Evolutionary conservation across 2,888 invertebrate genomes (phyloP).

Genomic region (Andrena bicolor): DNA sequence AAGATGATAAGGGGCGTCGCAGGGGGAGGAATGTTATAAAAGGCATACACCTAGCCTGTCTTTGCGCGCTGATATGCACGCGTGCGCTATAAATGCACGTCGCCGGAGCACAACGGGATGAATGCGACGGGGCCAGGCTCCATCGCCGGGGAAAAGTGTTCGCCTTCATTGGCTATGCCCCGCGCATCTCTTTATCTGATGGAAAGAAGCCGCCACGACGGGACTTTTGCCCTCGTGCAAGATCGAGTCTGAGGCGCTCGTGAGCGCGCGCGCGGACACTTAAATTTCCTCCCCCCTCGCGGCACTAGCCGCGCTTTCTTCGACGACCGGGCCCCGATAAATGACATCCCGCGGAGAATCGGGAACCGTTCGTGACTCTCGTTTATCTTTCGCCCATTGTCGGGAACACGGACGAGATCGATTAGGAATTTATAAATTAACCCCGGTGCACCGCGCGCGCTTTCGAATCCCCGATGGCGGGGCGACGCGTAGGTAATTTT

Average conservation of each 20-base stretch:
- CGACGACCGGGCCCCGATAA: conserved; percentile 43
- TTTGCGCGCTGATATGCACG: conserved; percentile 52
- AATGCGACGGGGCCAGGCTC: conserved; percentile 52
- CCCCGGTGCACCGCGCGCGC: conserved; percentile 6
- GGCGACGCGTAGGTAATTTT: background rate
- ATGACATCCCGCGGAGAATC: conserved; percentile 36
- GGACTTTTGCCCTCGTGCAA: conserved; percentile 61
- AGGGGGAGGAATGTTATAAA: conserved; percentile 44
- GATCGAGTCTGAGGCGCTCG: conserved; percentile 49
- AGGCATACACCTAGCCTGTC: conserved; percentile 56
- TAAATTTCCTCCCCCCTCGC: conserved; percentile 30
- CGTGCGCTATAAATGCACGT: conserved; percentile 40
- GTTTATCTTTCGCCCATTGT: conserved; percentile 24
- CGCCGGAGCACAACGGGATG: conserved; percentile 57
- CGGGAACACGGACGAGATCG: conserved; percentile 14
- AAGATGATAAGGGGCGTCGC: conserved; percentile 51
- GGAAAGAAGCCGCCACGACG: conserved; percentile 75
- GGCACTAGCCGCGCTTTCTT: conserved; percentile 64
- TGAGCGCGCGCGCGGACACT: conserved; percentile 54
- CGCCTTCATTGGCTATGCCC: conserved; percentile 76
- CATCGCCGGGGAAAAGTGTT: conserved; percentile 75
- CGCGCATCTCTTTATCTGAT: conserved; percentile 79
- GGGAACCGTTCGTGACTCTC: conserved; percentile 33
- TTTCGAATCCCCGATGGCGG: conserved; percentile 24
- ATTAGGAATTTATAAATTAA: conserved; percentile 44